phyloP scores from a whole-genome alignment of 2,888 invertebrate species.

The Tinea semifulvella region DNA sequence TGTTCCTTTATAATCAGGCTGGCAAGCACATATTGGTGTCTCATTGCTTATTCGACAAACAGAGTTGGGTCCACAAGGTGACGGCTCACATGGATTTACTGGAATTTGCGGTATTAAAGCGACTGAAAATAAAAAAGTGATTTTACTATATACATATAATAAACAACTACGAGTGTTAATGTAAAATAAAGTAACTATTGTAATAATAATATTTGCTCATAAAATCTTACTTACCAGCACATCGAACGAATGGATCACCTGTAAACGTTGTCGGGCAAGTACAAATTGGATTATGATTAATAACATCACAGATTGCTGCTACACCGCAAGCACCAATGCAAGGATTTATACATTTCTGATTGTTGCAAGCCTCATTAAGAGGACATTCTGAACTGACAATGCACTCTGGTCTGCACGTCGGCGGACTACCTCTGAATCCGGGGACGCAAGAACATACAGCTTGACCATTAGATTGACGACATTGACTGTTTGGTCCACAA shows the following conservation, averaged over 20 bases:
- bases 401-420: slow-evolving; percentile 82
- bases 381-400: slow-evolving; percentile 77
- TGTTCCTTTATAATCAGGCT: slow-evolving; percentile 71
- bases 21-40: slow-evolving; percentile 78
- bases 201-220: slow-evolving; percentile 2
- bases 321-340: slow-evolving; percentile 82
- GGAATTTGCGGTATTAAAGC: slow-evolving; percentile 32
- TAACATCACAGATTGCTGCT: slow-evolving; percentile 75
- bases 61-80: slow-evolving; percentile 82
- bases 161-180: no score
- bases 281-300: slow-evolving; percentile 82
- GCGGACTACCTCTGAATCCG: slow-evolving; percentile 77
- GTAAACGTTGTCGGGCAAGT: slow-evolving; percentile 76
- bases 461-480: slow-evolving; percentile 72
- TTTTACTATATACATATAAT: no score
- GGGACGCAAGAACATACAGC: slow-evolving; percentile 79
- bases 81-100: slow-evolving; percentile 72
- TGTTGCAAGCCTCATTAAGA: slow-evolving; percentile 75
- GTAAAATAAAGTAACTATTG: slow-evolving; percentile 1
- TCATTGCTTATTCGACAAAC: slow-evolving; percentile 74
- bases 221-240: slow-evolving; percentile 44
- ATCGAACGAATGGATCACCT: slow-evolving; percentile 81
- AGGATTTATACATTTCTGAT: slow-evolving; percentile 78
- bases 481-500: slow-evolving; percentile 81
- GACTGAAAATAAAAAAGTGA: slow-evolving; percentile 26